Conservation (phyloP, 2,797 vertebrate genomes). For the Pygocentrus nattereri region DNA sequence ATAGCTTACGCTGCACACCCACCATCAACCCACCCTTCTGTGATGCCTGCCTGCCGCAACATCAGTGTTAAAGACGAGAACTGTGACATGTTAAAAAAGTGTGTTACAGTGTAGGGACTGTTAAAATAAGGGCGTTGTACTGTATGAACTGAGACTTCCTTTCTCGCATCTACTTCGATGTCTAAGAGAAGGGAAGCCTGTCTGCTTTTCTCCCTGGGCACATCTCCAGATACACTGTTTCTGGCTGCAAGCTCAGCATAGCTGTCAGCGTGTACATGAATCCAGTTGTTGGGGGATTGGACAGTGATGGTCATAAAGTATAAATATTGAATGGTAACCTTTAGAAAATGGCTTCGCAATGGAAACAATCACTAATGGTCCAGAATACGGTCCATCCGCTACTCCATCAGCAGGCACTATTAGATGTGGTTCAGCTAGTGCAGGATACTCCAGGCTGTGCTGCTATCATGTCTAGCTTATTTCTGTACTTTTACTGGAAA, state of each 20-base stretch:
- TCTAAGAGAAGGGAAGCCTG: not conserved
- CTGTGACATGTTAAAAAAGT: no score
- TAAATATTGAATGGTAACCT: conserved; percentile 33
- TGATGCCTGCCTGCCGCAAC: no score
- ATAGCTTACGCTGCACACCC: no score
- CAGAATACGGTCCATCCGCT: not conserved
- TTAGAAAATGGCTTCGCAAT: not conserved
- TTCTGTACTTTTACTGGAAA: not conserved
- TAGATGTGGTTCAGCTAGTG: not conserved
- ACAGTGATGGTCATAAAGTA: conserved; percentile 14
- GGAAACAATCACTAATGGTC: not conserved
- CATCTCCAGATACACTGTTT: not conserved
- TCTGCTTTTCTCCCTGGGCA: not conserved
- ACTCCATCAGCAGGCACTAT: not conserved
- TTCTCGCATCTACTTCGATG: conserved; percentile 2
- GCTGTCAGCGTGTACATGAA: conserved; percentile 2
- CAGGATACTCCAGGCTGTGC: not conserved
- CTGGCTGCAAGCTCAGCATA: conserved; percentile 14
- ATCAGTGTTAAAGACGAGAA: no score
- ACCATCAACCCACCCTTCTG: no score
- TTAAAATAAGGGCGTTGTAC: no score
- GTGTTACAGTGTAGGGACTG: no score
- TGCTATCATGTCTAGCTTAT: not conserved
- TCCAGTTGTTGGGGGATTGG: conserved; percentile 1
- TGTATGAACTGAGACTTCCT: not conserved